phyloP scores from a whole-genome alignment of 2,113 vertebrate species.

The Sclerurus mexicanus region DNA sequence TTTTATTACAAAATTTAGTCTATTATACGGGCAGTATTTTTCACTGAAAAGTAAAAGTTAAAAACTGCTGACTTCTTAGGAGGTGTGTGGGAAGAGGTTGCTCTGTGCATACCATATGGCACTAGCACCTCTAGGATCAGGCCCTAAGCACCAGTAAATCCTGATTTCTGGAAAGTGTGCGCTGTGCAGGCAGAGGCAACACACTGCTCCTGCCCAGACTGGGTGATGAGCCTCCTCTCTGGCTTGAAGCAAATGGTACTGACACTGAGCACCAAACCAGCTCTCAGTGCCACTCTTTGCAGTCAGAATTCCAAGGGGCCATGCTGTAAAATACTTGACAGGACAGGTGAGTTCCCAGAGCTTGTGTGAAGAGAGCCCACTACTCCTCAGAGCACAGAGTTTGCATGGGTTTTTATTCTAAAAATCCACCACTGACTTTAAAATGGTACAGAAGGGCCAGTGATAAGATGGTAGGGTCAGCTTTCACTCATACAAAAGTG shows the following conservation, averaged over 20 bases:
- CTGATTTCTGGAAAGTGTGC: fast-evolving
- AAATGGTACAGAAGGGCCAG: not conserved
- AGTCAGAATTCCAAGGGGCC: not conserved
- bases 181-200: not conserved
- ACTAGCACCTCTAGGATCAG: not conserved
- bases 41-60: slow-evolving; percentile 40
- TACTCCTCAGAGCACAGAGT: fast-evolving
- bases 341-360: not conserved
- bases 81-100: not conserved
- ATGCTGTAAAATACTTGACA: fast-evolving
- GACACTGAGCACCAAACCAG: not conserved
- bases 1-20: slow-evolving; percentile 66
- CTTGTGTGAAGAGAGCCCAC: not conserved
- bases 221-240: not conserved
- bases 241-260: not conserved
- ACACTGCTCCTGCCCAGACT: not conserved
- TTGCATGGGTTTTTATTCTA: not conserved
- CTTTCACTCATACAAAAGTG: not conserved
- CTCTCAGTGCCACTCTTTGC: not conserved
- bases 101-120: not conserved
- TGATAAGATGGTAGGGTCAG: not conserved
- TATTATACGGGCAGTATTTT: slow-evolving; percentile 19
- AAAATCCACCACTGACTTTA: not conserved
- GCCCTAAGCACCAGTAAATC: slow-evolving; percentile 1
- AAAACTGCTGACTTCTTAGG: slow-evolving; percentile 32